These are phyloP conservation scores for Eupeodes corollae DNA, from an alignment of 1,140 invertebrate species.

Conservation along the genomic window DNA sequence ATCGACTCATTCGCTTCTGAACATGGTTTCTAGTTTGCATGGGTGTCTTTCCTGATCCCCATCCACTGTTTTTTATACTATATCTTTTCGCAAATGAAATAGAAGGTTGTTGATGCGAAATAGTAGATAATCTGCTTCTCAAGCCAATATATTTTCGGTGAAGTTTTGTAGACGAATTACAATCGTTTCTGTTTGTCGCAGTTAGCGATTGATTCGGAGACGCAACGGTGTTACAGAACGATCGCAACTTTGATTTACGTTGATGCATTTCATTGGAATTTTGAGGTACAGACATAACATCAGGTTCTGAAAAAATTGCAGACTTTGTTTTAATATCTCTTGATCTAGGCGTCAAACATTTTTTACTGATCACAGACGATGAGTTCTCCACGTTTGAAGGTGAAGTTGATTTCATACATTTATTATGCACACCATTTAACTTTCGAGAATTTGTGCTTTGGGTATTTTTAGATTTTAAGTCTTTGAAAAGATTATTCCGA, in stretches of 20 bases:
- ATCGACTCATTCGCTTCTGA: background rate
- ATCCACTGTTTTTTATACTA: background rate
- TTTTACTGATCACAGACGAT: no score
- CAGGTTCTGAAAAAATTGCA: no score
- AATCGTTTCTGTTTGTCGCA: background rate
- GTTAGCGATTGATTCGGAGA: background rate
- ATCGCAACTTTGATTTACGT: background rate
- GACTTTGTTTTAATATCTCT: no score
- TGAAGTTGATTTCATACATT: no score
- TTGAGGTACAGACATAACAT: no score
- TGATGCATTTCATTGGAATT: background rate
- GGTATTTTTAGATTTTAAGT: background rate
- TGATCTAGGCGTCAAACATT: no score
- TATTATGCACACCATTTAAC: no score
- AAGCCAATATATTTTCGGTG: background rate
- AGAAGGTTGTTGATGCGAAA: no score
- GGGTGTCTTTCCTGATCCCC: background rate
- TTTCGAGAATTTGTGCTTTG: no score
- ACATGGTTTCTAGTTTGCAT: slow-evolving; percentile 2
- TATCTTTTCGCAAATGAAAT: no score
- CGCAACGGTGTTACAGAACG: background rate
- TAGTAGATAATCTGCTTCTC: background rate
- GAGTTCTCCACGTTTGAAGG: no score
- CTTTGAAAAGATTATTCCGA: background rate
- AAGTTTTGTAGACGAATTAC: background rate